Percentiles rank a stretch among this genome's conserved stretches.
These are phyloP conservation scores for Dendropsophus ebraccatus DNA, from an alignment of 2,113 vertebrate genomes.

Conservation along the genomic window DNA sequence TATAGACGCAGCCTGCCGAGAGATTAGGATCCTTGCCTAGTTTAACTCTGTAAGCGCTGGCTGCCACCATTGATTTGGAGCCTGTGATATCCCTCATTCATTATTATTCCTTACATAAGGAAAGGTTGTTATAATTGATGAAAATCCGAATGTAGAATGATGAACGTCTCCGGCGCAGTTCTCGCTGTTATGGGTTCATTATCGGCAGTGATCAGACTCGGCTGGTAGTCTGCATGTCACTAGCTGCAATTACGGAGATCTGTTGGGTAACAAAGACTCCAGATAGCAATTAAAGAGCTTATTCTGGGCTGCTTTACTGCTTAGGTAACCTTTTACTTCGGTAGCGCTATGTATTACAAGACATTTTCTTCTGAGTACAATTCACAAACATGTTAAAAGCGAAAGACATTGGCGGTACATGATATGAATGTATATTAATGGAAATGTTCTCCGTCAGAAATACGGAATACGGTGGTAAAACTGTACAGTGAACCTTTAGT, in stretches of 20 bases:
- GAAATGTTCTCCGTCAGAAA: not conserved
- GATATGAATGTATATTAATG: not conserved
- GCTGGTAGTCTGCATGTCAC: conserved; percentile 14
- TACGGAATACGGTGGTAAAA: not conserved
- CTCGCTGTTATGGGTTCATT: conserved; percentile 11
- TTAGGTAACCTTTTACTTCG: conserved; percentile 43
- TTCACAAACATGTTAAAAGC: conserved; percentile 5
- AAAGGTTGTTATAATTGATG: not conserved
- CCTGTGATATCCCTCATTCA: not conserved
- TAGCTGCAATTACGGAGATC: conserved; percentile 31
- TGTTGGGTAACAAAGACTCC: conserved; percentile 27
- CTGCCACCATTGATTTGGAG: not conserved
- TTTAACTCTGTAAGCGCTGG: conserved; percentile 19
- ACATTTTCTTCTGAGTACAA: conserved; percentile 30
- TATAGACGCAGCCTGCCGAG: conserved; percentile 43
- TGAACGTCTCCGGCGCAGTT: conserved; percentile 1
- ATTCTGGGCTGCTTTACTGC: conserved; percentile 25
- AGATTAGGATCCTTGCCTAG: conserved; percentile 10
- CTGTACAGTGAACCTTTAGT: not conserved
- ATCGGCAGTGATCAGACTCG: conserved; percentile 11
- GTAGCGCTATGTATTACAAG: conserved; percentile 18
- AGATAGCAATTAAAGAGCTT: conserved; percentile 13
- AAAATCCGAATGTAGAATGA: conserved; percentile 12
- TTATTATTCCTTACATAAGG: not conserved
- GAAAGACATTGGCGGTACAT: conserved; percentile 3